Evolutionary conservation across 1,140 invertebrate genomes (phyloP), one percentile per base, ranked within the genome.

Genomic region (Ectropis grisescens): DNA sequence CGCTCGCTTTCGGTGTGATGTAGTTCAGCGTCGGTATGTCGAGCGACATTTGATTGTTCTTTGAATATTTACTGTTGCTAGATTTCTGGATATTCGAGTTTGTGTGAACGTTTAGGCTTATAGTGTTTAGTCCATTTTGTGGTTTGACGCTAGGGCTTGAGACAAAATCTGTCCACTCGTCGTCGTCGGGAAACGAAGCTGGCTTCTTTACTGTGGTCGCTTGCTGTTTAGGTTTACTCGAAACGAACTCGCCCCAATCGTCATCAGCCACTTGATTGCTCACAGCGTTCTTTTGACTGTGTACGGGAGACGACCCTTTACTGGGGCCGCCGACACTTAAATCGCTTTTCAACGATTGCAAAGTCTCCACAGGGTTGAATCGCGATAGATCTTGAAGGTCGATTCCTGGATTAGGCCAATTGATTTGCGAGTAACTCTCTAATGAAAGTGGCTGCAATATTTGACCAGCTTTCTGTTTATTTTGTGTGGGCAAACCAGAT

Each of bases 111-210:
- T 78, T 78, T 19, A 74, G 59, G 47, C 75, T 80, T 19, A 80
- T 80, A 2, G 75, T 80, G 36, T 71, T 80, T 22, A 80, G 45
- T 6, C 72, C 70, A 38, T 78, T 82, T 41, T 58, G 61, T 8
- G 66, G 65, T 46, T 60, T 71, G 5, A 70, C 58, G 60, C 47
- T 68, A 4, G 82, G 76, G 53, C 85, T 86, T 13, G 86, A 87
- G n/a, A 88, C 85, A 54, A 88, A 88, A 36, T 88, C 86, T 10
- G 85, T 85, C 86, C 86, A 88, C 47, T 88, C 86, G 37, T 88
- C 86, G 19, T 88, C 86, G 32, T 85, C 85, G 0, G 34, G 52
- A 32, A 67, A 58, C 1, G 43, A 35, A 8, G 51, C 15, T 35
- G 42, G 46, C 66, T 64, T 84, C 62, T 61, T 69, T 12, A 54